Evolutionary conservation across 37 sponge, comb jelly and placozoan genomes (phyloP).

Genomic region (Bolinopsis microptera): DNA sequence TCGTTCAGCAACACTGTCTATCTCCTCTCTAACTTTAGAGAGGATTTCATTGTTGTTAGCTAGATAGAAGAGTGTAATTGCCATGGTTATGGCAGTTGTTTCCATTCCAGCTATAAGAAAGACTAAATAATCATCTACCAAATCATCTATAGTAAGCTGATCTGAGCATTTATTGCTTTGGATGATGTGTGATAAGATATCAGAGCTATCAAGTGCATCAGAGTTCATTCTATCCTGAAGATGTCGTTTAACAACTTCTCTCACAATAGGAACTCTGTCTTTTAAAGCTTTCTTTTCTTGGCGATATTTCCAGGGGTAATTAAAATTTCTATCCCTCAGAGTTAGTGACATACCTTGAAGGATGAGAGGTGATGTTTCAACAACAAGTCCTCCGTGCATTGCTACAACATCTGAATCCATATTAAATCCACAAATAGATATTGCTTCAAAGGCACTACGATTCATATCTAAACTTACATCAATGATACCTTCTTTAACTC

Average conservation of each 20-base stretch:
- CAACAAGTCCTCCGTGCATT: not conserved
- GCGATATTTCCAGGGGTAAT: not conserved
- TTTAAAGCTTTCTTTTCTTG: not conserved
- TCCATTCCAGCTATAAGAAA: slow-evolving; percentile 11
- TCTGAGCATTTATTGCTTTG: not conserved
- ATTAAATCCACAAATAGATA: not conserved
- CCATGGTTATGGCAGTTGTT: not conserved
- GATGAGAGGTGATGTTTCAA: not conserved
- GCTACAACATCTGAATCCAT: not conserved
- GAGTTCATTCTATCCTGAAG: not conserved
- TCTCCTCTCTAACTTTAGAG: not conserved
- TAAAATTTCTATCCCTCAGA: not conserved
- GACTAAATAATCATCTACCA: not conserved
- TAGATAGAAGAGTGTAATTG: not conserved
- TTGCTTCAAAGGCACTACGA: not conserved
- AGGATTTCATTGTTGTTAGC: not conserved
- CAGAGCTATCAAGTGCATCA: not conserved
- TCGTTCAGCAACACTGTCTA: not conserved
- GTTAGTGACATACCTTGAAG: not conserved
- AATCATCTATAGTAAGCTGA: not conserved
- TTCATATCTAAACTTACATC: not conserved
- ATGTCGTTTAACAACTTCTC: not conserved
- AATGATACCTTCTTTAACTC: not conserved
- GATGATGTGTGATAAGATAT: not conserved
- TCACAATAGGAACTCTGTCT: not conserved